These are phyloP conservation scores for Saccostrea glomerata DNA, from an alignment of 1,140 invertebrate genomes.

Conservation along the genomic window DNA sequence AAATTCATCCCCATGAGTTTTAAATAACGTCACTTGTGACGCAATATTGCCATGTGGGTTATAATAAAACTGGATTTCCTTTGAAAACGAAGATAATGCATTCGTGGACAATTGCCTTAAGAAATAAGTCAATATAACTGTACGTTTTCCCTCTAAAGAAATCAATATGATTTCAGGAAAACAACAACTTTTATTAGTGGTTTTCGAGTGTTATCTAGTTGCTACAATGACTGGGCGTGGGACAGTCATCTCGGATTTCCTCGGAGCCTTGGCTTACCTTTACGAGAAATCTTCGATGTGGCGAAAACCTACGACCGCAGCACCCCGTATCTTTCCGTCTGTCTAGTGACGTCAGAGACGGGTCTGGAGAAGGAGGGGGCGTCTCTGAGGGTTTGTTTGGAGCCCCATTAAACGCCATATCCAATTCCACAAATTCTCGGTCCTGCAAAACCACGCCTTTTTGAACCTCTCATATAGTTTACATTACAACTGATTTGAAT, in stretches of 20 bases:
- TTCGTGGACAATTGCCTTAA: too few species aligned
- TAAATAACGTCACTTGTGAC: too few species aligned
- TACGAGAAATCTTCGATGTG: constrained; percentile 71
- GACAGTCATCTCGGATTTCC: not conserved
- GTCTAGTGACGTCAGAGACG: constrained; percentile 79
- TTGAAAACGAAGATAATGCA: too few species aligned
- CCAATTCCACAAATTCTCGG: constrained; percentile 97
- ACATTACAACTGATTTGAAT: not conserved
- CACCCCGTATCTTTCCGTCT: constrained; percentile 85
- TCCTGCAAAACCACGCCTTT: constrained; percentile 84
- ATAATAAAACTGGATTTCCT: too few species aligned
- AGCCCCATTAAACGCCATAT: constrained; percentile 94
- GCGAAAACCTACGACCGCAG: constrained; percentile 86
- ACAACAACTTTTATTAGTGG: not conserved
- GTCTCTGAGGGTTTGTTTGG: constrained; percentile 89
- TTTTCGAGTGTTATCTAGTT: not conserved
- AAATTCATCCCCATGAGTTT: too few species aligned
- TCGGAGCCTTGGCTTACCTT: constrained; percentile 58
- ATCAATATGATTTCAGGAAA: too few species aligned
- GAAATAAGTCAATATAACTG: too few species aligned
- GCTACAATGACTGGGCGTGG: not conserved
- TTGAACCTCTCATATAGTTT: constrained; percentile 30
- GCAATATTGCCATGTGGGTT: too few species aligned
- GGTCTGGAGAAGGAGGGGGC: constrained; percentile 89
- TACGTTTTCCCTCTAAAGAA: too few species aligned